Conservation (phyloP, 2,797 vertebrate species). For the Hippoglossus hippoglossus region DNA sequence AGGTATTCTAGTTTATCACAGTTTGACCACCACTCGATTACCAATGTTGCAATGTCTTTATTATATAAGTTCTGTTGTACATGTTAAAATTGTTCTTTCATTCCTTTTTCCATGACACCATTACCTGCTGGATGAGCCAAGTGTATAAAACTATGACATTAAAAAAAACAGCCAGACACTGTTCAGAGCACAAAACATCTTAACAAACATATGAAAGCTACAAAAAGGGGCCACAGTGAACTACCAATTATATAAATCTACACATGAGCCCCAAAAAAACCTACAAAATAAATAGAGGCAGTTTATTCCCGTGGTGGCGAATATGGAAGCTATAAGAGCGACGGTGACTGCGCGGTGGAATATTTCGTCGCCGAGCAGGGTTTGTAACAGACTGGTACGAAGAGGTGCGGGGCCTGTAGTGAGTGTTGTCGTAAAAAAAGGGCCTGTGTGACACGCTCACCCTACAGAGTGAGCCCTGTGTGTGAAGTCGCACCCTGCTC, state of each 20-base stretch:
- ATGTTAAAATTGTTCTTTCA: constrained; percentile 52
- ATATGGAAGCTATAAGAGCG: constrained; percentile 33
- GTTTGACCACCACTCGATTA: neutral
- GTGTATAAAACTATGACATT: constrained; percentile 52
- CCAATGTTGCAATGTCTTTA: constrained; percentile 52
- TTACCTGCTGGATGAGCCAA: constrained; percentile 29
- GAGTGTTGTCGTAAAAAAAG: constrained; percentile 49
- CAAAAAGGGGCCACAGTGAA: constrained; percentile 9
- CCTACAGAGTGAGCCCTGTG: constrained; percentile 45
- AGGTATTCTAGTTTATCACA: no score
- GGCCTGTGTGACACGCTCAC: constrained; percentile 31
- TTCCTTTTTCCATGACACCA: constrained; percentile 9
- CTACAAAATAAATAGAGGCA: constrained; percentile 70
- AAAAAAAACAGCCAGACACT: constrained; percentile 27
- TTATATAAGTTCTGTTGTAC: constrained; percentile 42
- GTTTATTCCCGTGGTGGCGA: constrained; percentile 34
- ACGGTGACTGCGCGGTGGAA: constrained; percentile 59
- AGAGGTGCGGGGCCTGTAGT: constrained; percentile 36
- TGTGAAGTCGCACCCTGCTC: constrained; percentile 71
- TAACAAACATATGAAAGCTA: constrained; percentile 38
- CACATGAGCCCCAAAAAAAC: constrained; percentile 20
- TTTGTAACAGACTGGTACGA: constrained; percentile 70
- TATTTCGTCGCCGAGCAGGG: constrained; percentile 68
- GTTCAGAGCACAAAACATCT: constrained; percentile 36
- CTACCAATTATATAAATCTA: constrained; percentile 46